Conservation (phyloP, 2,113 vertebrate species). For the Nannobrachium achirus region DNA sequence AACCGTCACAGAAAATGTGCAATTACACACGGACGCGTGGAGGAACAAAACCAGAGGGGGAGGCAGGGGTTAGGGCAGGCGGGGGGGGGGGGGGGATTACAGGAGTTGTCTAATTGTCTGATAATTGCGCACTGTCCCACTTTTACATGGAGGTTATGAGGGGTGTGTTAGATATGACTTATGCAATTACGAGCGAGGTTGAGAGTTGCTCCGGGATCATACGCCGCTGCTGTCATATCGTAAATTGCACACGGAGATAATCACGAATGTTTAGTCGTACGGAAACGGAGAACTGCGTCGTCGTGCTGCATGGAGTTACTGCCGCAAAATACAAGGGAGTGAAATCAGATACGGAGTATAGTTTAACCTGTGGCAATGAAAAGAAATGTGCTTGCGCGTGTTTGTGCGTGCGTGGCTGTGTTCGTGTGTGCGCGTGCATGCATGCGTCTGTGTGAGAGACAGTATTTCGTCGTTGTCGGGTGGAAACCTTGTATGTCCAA, state of each 20-base stretch:
- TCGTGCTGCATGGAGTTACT: constrained; percentile 33
- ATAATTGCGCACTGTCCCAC: constrained; percentile 53
- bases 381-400: too few species aligned
- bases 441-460: too few species aligned
- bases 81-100: constrained; percentile 40
- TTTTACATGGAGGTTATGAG: constrained; percentile 23
- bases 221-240: constrained; percentile 52
- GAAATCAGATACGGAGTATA: constrained; percentile 32
- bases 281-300: constrained; percentile 40
- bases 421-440: too few species aligned
- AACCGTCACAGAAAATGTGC: constrained; percentile 52
- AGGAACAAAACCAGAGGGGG: too few species aligned
- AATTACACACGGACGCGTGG: constrained; percentile 51
- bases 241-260: constrained; percentile 50
- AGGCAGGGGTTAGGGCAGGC: too few species aligned
- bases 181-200: constrained; percentile 40
- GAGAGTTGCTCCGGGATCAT: constrained; percentile 49
- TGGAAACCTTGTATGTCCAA: too few species aligned
- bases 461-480: too few species aligned
- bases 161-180: constrained; percentile 55
- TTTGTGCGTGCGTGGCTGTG: too few species aligned
- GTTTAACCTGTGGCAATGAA: too few species aligned
- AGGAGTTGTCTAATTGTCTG: constrained; percentile 59
- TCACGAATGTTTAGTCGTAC: constrained; percentile 46
- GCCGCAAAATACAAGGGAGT: constrained; percentile 37